Evolutionary conservation across 2,113 vertebrate genomes (phyloP), one percentile per base, ranked within the genome.

Genomic region (Megaleporinus macrocephalus): DNA sequence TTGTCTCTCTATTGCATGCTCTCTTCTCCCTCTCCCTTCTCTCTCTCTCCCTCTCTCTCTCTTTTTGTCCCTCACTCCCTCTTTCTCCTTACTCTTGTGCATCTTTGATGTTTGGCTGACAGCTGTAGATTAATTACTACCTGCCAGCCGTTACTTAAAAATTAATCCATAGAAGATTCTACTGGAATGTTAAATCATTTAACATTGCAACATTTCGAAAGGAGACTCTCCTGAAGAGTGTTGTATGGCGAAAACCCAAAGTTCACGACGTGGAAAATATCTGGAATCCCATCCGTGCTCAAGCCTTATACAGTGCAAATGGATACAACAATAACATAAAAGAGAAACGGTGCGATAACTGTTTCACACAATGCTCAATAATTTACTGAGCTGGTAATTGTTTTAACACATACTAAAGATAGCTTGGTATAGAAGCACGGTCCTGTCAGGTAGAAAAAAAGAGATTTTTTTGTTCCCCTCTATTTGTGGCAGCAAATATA

Each of bases 91-190:
- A 26, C 29, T 26, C 22, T 55, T 83, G 77, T 55, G 24, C 22
- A 80, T 75, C 71, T 82, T 79, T 83, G 78, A 85, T 85, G 81
- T 78, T 72, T 51, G 15, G n/a, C 36, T 84, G 86, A 85, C 72
- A 84, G 82, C 76, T 80, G 79, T 69, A 84, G 41, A 80, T 84
- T 84, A 82, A 86, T 86, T 84, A 84, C 76, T 76, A 86, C 79
- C 79, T 84, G 78, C 68, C 76, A 80, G 82, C 82, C 77, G 82
- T 79, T 74, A 72, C 53, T 86, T 86, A 86, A 84, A 83, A 84
- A 76, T 86, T 36, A 51, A 82, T 88, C 83, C 63, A 59, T 66
- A 55, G 77, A 76, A 76, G 75, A 66, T 73, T 81, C 44, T 86
- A 33, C 55, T 84, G 73, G 72, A 75, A 82, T 84, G 84, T 82